Conservation (phyloP, 2,797 vertebrate genomes). For the Lates japonicus region DNA sequence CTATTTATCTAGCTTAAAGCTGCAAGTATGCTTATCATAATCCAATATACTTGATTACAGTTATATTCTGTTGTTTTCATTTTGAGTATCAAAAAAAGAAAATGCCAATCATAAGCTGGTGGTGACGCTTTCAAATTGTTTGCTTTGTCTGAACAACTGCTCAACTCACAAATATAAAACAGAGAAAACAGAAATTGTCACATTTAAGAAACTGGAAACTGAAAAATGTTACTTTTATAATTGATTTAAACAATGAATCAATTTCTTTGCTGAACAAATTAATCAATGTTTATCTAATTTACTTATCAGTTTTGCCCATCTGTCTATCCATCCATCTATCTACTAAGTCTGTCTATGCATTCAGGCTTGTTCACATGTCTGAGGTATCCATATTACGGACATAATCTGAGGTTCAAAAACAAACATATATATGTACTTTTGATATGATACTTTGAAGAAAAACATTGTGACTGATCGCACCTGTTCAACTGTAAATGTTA, state of each 20-base stretch:
- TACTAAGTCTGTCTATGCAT: background rate
- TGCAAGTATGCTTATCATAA: background rate
- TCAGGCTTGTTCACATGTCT: too few relatives aligned
- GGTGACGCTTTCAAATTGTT: background rate
- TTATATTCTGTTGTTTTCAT: background rate
- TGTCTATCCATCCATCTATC: background rate
- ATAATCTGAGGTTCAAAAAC: background rate
- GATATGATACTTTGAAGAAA: constrained; percentile 15
- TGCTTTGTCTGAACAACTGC: background rate
- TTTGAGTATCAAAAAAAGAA: too few relatives aligned
- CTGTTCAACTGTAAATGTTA: constrained; percentile 16
- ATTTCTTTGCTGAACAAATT: background rate
- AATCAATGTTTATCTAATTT: too few relatives aligned
- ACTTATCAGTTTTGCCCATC: background rate
- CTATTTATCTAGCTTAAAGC: background rate
- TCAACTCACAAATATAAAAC: background rate
- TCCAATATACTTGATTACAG: background rate
- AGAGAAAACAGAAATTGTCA: background rate
- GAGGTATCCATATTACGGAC: background rate
- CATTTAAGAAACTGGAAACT: background rate
- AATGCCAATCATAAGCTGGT: too few relatives aligned
- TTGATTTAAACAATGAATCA: background rate
- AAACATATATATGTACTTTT: constrained; percentile 15
- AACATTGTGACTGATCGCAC: constrained; percentile 3
- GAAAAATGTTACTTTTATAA: background rate